Conservation (phyloP, 2,113 vertebrate species). For the Marmota flaviventris region DNA sequence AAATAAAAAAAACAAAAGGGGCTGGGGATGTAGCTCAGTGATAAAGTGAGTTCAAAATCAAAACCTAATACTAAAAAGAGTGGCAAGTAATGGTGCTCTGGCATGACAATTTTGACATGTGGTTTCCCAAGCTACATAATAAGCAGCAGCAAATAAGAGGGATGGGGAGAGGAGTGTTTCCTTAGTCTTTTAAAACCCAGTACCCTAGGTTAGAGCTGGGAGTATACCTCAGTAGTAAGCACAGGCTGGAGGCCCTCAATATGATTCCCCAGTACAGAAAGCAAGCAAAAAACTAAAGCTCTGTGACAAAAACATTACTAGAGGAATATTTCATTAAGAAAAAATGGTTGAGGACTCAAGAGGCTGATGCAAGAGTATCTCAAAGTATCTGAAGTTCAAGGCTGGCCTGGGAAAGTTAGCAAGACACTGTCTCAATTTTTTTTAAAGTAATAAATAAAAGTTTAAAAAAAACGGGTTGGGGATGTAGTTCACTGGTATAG, state of each 20-base stretch:
- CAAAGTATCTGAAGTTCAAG: no score
- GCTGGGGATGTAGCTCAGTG: no score
- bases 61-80: background rate
- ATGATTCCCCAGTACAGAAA: background rate
- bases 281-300: background rate
- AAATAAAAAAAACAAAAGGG: no score
- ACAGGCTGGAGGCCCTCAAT: background rate
- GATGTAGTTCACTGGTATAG: background rate
- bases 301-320: slow-evolving; percentile 22
- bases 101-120: slow-evolving; percentile 18
- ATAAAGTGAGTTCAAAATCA: no score
- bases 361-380: background rate
- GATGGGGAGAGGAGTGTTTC: background rate
- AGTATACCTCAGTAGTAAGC: background rate
- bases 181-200: slow-evolving; percentile 22
- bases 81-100: background rate
- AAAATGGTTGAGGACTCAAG: slow-evolving; percentile 1
- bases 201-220: background rate
- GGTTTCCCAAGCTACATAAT: slow-evolving; percentile 11
- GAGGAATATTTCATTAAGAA: background rate
- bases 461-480: background rate
- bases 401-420: background rate
- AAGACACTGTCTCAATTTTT: background rate
- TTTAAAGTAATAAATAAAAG: background rate
- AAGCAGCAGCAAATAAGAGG: slow-evolving; percentile 2